These are phyloP conservation scores for Pachliopta kotzebuea DNA, from an alignment of 2,888 invertebrate genomes.

Conservation along the genomic window DNA sequence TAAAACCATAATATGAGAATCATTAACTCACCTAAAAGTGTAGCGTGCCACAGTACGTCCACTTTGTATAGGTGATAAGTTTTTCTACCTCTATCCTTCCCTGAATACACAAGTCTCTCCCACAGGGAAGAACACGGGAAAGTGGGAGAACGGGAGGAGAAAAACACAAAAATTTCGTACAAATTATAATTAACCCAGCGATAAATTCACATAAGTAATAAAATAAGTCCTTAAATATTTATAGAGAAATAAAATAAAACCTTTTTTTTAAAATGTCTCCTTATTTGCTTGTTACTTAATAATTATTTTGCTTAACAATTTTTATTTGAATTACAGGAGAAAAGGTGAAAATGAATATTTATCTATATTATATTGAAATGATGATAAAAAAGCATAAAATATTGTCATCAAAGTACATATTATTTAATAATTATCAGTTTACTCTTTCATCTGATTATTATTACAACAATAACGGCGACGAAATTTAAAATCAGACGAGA, in stretches of 20 bases:
- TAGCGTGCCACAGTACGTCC: constrained; percentile 61
- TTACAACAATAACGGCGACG: background rate
- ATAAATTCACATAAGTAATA: constrained; percentile 35
- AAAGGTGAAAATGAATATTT: background rate
- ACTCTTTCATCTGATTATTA: background rate
- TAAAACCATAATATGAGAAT: constrained; percentile 45
- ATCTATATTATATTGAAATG: background rate
- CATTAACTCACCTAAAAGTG: constrained; percentile 74
- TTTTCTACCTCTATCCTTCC: constrained; percentile 74
- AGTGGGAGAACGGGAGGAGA: constrained; percentile 50
- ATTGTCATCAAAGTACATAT: background rate
- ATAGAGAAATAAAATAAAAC: constrained; percentile 8
- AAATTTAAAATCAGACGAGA: background rate
- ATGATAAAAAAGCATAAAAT: background rate
- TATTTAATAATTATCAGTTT: background rate
- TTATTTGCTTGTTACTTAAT: background rate
- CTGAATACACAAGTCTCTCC: constrained; percentile 40
- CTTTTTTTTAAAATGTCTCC: constrained; percentile 2
- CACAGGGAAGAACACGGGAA: constrained; percentile 58
- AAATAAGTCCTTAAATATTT: constrained; percentile 13
- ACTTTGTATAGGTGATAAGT: constrained; percentile 72
- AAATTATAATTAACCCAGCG: constrained; percentile 50
- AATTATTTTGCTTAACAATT: background rate
- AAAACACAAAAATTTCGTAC: constrained; percentile 44
- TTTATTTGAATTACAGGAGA: background rate